A percentile compares a stretch with the other conserved stretches of the same genome.
These are phyloP conservation scores for Oncopeltus fasciatus DNA, from an alignment of 1,140 invertebrate species.

Conservation along the genomic window DNA sequence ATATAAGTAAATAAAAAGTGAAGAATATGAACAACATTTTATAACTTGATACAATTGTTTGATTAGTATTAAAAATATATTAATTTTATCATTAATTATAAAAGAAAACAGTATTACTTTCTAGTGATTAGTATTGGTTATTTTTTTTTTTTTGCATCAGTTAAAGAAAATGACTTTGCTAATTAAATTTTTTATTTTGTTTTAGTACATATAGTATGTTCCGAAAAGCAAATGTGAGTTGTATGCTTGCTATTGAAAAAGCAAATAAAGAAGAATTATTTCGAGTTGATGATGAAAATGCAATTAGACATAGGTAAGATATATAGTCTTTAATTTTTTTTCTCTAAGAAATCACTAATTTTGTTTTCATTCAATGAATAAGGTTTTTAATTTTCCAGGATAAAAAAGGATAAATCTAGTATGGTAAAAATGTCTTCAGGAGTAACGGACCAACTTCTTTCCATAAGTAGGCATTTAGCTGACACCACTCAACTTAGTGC, in stretches of 20 bases:
- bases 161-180: background rate
- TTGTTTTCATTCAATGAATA: background rate
- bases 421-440: slow-evolving; percentile 48
- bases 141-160: background rate
- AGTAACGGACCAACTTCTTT: slow-evolving; percentile 68
- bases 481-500: slow-evolving; percentile 76
- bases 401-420: slow-evolving; percentile 45
- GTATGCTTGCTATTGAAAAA: slow-evolving; percentile 59
- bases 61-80: too few species aligned
- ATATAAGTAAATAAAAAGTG: too few species aligned
- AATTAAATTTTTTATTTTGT: slow-evolving; percentile 20
- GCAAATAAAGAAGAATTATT: slow-evolving; percentile 52
- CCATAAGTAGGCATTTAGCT: slow-evolving; percentile 68
- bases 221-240: slow-evolving; percentile 58
- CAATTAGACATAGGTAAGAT: slow-evolving; percentile 35
- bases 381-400: too few species aligned
- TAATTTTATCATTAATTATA: too few species aligned
- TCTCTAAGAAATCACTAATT: background rate
- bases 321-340: background rate
- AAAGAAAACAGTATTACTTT: too few species aligned
- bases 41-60: too few species aligned
- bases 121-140: background rate
- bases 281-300: slow-evolving; percentile 38
- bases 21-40: too few species aligned
- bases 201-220: slow-evolving; percentile 53